Evolutionary conservation across 2,113 vertebrate species (phyloP), one percentile per base, ranked within the genome.

Genomic region (Notothenia rossii): DNA sequence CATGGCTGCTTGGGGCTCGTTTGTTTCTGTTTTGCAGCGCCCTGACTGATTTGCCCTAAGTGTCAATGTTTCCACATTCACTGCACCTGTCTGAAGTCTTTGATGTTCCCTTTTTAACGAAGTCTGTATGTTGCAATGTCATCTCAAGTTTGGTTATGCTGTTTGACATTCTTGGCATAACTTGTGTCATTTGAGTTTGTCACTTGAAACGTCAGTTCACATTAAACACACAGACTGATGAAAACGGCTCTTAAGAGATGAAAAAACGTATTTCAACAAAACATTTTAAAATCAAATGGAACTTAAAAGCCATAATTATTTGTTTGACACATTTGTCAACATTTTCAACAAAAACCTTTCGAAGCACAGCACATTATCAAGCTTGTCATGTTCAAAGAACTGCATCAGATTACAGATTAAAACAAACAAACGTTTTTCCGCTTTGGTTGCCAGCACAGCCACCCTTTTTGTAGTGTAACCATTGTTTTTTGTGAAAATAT

Each of bases 151-250:
- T 33, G 49, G 40, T 85, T 49, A 85, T 46, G 40, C 50, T 56
- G 54, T 50, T 72, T 77, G 77, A 71, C 67, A 80, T 63, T 77
- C 67, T 45, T 77, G 61, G 15, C 43, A 79, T 68, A 43, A 50
- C 65, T 59, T 78, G 46, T 71, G 59, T 75, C 46, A 65, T 59
- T 11, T 33, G 61, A 40, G 11, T 36, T 48, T 75, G 17, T 68
- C 36, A 60, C 62, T 69, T 69, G 18, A 61, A 43, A 49, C 40
- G 10, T 72, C 55, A 76, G 66, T 10, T 43, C 43, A 54, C 12
- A 67, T 81, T 56, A 50, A 29, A 29, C 29, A 29, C 29, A 29
- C 29, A 29, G 29, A 29, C 29, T 29, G 29, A 29, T 29, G 29
- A 29, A 29, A 29, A 29, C 29, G 3, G 29, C 29, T 29, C 25